These are phyloP conservation scores for Erinaceus europaeus DNA, from an alignment of 2,113 vertebrate genomes.

Conservation along the genomic window DNA sequence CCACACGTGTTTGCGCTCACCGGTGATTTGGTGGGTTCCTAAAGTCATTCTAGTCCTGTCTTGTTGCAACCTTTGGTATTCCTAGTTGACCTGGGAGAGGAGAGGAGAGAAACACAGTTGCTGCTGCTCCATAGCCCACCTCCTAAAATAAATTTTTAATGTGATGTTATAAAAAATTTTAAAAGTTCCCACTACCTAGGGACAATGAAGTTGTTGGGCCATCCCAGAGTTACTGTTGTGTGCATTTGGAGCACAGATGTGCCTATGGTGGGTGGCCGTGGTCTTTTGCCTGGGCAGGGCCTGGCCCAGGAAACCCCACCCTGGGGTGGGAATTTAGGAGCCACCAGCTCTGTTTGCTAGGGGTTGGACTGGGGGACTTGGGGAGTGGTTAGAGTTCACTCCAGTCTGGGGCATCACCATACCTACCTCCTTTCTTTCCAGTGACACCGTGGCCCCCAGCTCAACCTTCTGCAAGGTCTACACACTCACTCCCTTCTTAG, in stretches of 20 bases:
- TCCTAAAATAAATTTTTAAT: too few relatives aligned
- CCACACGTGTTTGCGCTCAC: too few relatives aligned
- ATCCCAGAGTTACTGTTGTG: background rate
- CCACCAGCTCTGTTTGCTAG: too few relatives aligned
- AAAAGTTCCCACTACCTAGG: too few relatives aligned
- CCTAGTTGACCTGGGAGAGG: too few relatives aligned
- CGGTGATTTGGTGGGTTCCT: too few relatives aligned
- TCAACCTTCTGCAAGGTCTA: slow-evolving; percentile 97
- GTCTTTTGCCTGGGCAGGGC: background rate
- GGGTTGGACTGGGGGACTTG: background rate
- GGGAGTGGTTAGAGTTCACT: background rate
- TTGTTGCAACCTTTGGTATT: too few relatives aligned
- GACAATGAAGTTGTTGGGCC: background rate
- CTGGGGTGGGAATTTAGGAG: background rate
- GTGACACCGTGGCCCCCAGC: slow-evolving; percentile 93
- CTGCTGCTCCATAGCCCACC: too few relatives aligned
- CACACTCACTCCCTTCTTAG: slow-evolving; percentile 94
- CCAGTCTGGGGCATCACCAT: background rate
- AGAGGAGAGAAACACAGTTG: too few relatives aligned
- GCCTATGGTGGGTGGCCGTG: background rate
- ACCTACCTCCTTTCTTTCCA: slow-evolving; percentile 65
- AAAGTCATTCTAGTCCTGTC: too few relatives aligned
- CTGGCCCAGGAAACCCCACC: background rate
- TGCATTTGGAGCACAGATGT: too few relatives aligned
- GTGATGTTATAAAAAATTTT: too few relatives aligned